Evolutionary conservation across 2,113 vertebrate species (phyloP).

Genomic region (Callipepla californica): DNA sequence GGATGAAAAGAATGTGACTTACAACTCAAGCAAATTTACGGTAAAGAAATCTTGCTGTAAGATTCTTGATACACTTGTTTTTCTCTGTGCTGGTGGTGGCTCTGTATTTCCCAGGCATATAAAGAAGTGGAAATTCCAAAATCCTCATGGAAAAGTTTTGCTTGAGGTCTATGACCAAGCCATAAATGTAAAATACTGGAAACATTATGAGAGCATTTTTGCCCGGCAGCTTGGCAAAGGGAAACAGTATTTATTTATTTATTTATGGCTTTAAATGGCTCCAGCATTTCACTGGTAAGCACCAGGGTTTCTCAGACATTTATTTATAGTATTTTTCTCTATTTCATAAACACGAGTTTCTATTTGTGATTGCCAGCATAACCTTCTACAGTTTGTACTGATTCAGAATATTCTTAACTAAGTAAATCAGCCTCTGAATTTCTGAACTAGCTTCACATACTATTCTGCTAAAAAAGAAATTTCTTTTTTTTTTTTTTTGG

Average conservation of each 20-base stretch:
- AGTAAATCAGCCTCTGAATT: background rate
- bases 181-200: conserved; percentile 43
- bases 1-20: background rate
- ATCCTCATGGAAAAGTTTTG: conserved; percentile 40
- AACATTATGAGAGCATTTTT: conserved; percentile 14
- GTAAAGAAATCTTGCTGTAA: background rate
- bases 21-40: background rate
- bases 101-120: background rate
- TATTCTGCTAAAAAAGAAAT: background rate
- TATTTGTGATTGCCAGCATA: background rate
- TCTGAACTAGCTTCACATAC: background rate
- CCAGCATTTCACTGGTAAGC: background rate
- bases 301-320: background rate
- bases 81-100: background rate
- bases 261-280: background rate
- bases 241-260: conserved; percentile 37
- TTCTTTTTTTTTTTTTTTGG: background rate
- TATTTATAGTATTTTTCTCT: background rate
- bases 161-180: conserved; percentile 49
- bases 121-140: conserved; percentile 47
- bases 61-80: background rate
- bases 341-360: background rate
- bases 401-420: background rate
- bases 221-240: background rate
- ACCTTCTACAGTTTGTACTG: background rate